Percentiles rank a stretch among this genome's conserved stretches.
phyloP scores from a whole-genome alignment of 2,113 vertebrate species.

The Etheostoma cragini region DNA sequence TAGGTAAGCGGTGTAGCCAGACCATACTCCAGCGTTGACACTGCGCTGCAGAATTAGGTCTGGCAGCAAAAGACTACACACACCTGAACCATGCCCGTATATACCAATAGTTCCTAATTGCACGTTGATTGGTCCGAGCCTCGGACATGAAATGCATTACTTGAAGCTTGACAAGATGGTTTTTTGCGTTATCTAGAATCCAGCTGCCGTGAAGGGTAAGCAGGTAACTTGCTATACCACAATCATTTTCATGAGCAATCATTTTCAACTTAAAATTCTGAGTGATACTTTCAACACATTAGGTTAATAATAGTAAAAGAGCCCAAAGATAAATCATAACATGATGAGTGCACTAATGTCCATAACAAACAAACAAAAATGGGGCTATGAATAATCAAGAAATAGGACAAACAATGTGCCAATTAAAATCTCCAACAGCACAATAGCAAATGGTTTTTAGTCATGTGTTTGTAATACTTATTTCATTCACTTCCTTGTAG shows the following conservation, averaged over 20 bases:
- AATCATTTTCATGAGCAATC: constrained; percentile 9
- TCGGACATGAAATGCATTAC: no score
- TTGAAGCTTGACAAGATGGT: no score
- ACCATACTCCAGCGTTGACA: no score
- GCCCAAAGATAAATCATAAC: neutral
- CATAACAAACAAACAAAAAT: neutral
- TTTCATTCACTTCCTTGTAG: neutral
- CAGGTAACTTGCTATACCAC: neutral
- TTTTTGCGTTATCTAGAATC: no score
- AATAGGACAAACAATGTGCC: neutral
- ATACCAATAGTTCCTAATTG: no score
- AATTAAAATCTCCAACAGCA: neutral
- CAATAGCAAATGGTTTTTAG: neutral
- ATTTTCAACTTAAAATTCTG: no score
- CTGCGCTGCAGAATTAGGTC: no score
- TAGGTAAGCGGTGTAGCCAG: no score
- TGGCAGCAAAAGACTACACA: no score
- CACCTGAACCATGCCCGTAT: no score
- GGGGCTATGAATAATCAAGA: neutral
- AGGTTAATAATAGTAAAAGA: neutral
- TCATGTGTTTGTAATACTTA: neutral
- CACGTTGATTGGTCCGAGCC: no score
- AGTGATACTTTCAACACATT: neutral
- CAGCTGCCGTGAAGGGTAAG: no score
- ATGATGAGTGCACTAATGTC: neutral